These are phyloP conservation scores for Trachelus iudaicus DNA, from an alignment of 2,888 invertebrate genomes.

Conservation along the genomic window DNA sequence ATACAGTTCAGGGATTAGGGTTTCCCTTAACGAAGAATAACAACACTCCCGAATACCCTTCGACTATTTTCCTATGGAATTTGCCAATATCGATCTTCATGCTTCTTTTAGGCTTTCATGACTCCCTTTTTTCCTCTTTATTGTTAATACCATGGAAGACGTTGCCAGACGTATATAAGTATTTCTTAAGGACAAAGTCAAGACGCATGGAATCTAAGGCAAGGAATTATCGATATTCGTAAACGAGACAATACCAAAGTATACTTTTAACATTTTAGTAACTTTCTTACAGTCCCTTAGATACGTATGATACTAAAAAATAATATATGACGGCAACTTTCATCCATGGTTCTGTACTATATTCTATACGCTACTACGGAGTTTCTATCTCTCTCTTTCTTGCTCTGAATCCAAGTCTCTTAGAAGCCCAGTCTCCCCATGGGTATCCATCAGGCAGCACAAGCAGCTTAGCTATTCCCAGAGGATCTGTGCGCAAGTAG, in stretches of 20 bases:
- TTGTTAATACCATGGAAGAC: neutral
- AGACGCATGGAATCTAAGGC: neutral
- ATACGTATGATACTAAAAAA: neutral
- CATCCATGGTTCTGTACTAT: neutral
- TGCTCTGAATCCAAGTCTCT: neutral
- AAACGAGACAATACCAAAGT: neutral
- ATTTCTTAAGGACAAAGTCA: neutral
- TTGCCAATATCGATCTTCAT: neutral
- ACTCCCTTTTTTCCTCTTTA: neutral
- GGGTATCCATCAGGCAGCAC: slow-evolving; percentile 4
- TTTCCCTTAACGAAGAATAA: neutral
- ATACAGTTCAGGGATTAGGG: neutral
- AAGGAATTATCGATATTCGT: neutral
- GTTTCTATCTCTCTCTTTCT: neutral
- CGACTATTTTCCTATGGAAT: neutral
- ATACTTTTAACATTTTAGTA: neutral
- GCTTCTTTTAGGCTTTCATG: neutral
- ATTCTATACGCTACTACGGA: neutral
- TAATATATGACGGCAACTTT: neutral
- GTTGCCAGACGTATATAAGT: neutral
- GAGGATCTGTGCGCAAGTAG: slow-evolving; percentile 5
- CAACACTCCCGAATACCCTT: neutral
- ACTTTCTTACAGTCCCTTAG: neutral
- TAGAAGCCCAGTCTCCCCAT: neutral
- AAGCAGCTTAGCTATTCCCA: slow-evolving; percentile 20